Percentiles rank a stretch among this genome's conserved stretches.
Conservation (phyloP, 2,797 vertebrate genomes). For the Tachyglossus aculeatus region DNA sequence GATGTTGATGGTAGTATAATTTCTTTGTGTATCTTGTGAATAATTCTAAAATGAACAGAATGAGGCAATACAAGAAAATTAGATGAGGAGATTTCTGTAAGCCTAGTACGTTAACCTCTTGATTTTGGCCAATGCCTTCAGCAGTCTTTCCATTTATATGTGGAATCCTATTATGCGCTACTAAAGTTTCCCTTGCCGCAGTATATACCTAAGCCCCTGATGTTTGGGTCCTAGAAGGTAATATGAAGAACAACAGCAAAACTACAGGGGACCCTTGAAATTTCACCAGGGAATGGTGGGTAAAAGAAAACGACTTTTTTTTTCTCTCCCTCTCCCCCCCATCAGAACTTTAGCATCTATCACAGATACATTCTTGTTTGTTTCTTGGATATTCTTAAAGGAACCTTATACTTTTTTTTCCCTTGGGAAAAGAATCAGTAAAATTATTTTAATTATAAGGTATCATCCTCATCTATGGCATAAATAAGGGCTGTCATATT, state of each 20-base stretch:
- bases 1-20: background rate
- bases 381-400: too few relatives aligned
- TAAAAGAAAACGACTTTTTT: background rate
- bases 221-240: constrained; percentile 16
- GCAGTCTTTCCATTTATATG: constrained; percentile 20
- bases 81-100: too few relatives aligned
- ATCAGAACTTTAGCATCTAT: too few relatives aligned
- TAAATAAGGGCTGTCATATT: too few relatives aligned
- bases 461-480: too few relatives aligned
- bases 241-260: background rate
- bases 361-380: too few relatives aligned
- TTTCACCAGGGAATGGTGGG: background rate
- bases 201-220: background rate
- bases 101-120: too few relatives aligned
- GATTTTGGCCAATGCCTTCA: background rate
- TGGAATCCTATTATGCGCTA: constrained; percentile 7
- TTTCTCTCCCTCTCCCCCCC: background rate
- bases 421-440: too few relatives aligned
- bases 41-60: too few relatives aligned
- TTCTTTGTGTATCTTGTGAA: background rate
- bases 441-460: too few relatives aligned
- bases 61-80: background rate
- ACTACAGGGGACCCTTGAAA: background rate
- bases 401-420: too few relatives aligned
- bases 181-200: background rate